Evolutionary conservation across 2,797 vertebrate species (phyloP).

Genomic region (Epinephelus coioides): DNA sequence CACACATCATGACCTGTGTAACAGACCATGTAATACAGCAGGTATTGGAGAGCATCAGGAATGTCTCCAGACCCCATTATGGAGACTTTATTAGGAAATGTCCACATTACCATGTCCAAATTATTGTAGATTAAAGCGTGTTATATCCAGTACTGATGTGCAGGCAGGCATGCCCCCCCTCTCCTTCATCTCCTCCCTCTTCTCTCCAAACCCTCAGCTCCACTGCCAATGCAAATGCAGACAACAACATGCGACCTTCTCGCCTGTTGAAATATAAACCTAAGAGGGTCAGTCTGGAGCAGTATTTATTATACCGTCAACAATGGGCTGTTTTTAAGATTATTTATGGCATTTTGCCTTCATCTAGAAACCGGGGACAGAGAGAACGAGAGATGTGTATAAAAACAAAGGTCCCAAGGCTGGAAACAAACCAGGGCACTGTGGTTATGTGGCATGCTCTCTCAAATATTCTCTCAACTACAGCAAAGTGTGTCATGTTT

Average conservation of each 20-base stretch:
- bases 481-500: too few relatives aligned
- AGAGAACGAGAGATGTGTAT: too few relatives aligned
- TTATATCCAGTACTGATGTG: conserved; percentile 4
- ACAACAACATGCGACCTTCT: background rate
- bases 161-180: background rate
- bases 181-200: background rate
- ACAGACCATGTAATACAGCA: background rate
- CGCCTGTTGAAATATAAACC: background rate
- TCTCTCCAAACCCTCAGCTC: background rate
- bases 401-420: too few relatives aligned
- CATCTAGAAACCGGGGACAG: too few relatives aligned
- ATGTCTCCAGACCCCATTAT: conserved; percentile 24
- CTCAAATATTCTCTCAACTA: too few relatives aligned
- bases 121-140: conserved; percentile 15
- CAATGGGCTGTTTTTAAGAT: too few relatives aligned
- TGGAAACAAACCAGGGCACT: too few relatives aligned
- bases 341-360: too few relatives aligned
- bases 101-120: conserved; percentile 23
- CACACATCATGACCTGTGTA: conserved; percentile 18
- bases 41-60: background rate
- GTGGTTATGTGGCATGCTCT: too few relatives aligned
- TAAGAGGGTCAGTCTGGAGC: background rate
- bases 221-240: background rate
- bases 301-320: background rate
- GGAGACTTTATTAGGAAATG: conserved; percentile 22